A percentile compares a stretch with the other conserved stretches of the same genome.
These are phyloP conservation scores for Trichomalopsis sarcophagae DNA, from an alignment of 1,140 invertebrate genomes.

Conservation along the genomic window DNA sequence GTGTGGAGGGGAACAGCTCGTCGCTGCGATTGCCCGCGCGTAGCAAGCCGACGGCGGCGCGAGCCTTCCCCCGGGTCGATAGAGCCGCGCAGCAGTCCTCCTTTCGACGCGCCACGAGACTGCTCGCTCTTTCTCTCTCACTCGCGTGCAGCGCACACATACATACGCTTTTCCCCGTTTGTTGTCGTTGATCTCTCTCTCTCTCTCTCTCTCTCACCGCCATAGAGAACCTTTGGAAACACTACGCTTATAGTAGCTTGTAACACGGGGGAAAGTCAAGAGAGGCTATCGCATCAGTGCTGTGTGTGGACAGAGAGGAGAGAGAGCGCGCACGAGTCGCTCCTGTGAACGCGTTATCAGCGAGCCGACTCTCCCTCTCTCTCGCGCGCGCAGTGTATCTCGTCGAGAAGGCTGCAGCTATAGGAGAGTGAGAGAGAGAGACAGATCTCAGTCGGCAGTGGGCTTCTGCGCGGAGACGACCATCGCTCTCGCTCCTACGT, in stretches of 20 bases:
- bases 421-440: neutral
- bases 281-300: neutral
- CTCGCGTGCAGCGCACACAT: neutral
- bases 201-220: neutral
- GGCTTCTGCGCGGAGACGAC: neutral
- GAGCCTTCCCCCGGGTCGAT: constrained; percentile 50
- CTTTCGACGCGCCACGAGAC: constrained; percentile 42
- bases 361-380: constrained; percentile 2
- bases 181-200: neutral
- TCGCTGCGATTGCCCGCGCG: neutral
- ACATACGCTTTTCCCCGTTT: no score
- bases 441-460: neutral
- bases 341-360: constrained; percentile 38
- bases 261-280: neutral
- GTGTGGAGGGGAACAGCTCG: constrained; percentile 7
- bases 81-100: constrained; percentile 46
- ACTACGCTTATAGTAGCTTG: neutral
- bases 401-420: neutral
- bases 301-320: neutral
- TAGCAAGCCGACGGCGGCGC: neutral
- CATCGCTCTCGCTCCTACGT: no score
- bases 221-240: no score
- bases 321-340: neutral
- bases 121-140: constrained; percentile 28
- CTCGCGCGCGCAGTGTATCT: constrained; percentile 3